These are phyloP conservation scores for Sipha flava DNA, from an alignment of 1,140 invertebrate genomes.

Conservation along the genomic window DNA sequence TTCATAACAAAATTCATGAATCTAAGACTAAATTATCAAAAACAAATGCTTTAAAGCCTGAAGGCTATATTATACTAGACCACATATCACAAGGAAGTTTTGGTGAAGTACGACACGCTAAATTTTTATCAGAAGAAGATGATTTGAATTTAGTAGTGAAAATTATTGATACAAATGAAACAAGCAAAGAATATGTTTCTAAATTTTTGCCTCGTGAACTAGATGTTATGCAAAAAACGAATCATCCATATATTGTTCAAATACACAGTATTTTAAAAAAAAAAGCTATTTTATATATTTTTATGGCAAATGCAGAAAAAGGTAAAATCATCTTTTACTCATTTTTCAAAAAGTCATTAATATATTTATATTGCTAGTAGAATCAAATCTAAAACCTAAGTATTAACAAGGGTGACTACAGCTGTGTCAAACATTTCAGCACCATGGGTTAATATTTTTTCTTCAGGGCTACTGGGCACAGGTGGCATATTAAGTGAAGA, in stretches of 20 bases:
- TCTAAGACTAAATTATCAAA: neutral
- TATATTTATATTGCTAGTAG: no score
- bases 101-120: slow-evolving; percentile 2
- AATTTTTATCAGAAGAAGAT: neutral
- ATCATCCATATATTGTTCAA: slow-evolving; percentile 62
- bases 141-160: slow-evolving; percentile 53
- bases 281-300: slow-evolving; percentile 37
- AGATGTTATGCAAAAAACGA: slow-evolving; percentile 57
- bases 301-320: slow-evolving; percentile 37
- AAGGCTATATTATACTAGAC: slow-evolving; percentile 6
- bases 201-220: slow-evolving; percentile 69
- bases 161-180: slow-evolving; percentile 60
- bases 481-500: no score
- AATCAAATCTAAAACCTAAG: no score
- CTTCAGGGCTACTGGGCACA: no score
- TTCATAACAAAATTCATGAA: neutral
- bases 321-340: neutral
- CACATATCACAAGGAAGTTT: slow-evolving; percentile 19
- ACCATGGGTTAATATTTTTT: no score
- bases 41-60: neutral
- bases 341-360: no score
- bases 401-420: no score
- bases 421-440: no score
- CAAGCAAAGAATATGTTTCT: slow-evolving; percentile 46
- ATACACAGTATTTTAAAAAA: slow-evolving; percentile 60